Base-by-base conservation (phyloP, 2,113 vertebrate species). In the Malaclemys terrapin region DNA sequence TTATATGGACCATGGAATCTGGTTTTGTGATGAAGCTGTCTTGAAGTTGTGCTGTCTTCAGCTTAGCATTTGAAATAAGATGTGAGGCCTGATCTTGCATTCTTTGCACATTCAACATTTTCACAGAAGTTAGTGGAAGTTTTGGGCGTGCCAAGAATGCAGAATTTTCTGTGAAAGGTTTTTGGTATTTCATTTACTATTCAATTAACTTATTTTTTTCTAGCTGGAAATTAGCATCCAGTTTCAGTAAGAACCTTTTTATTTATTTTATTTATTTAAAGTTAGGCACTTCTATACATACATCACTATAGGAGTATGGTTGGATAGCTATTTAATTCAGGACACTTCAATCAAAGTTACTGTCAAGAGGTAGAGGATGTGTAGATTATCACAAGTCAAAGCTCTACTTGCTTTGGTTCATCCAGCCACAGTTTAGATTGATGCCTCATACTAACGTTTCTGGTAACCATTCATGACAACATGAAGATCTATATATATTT, bases 331-430 rank as follows among this genome's bases (percentile, higher is more conserved):
- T 56, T 54, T 85, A 38, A 89, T 91, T 97, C n/a, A 0, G 1
- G 91, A 20, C 20, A 35, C 17, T 69, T 29, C 5, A 72, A 76
- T 22, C 49, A 4, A 89, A 87, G 47, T 57, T 85, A n/a, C 49
- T 4, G 16, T 79, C 14, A 78, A 12, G 69, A 91, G 45, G 14
- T 82, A 53, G 12, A 87, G 52, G 72, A 47, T 29, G 79, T 53
- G 69, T 8, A 80, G 85, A 29, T 27, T 76, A 14, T 79, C 89
- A 16, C 88, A 88, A 92, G 72, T 75, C 82, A 85, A 87, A 92
- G 22, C 42, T 91, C 17, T 80, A 5, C 5, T 2, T 89, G 49
- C 56, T 91, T 0, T 0, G 50, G 75, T 79, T 94, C 85, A 17
- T 65, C 35, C 82, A 72, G 38, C 38, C 13, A 25, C 7, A 50